These are phyloP conservation scores for Scelioninae gen. 2 DNA, from an alignment of 2,888 invertebrate genomes.

Conservation along the genomic window DNA sequence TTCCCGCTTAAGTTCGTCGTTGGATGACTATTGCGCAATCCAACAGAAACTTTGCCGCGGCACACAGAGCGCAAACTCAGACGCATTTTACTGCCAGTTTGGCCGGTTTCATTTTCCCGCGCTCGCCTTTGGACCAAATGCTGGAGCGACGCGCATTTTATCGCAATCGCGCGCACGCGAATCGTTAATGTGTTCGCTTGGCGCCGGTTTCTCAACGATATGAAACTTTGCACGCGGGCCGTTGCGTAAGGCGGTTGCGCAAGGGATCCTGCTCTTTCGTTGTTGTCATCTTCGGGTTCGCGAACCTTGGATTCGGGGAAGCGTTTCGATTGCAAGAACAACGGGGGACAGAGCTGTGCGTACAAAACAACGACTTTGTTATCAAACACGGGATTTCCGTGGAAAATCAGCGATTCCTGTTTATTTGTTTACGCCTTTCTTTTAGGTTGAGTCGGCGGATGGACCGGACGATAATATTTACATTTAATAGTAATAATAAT, in stretches of 20 bases:
- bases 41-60: slow-evolving; percentile 47
- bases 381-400: no score
- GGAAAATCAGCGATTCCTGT: no score
- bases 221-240: slow-evolving; percentile 16
- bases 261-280: no score
- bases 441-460: no score
- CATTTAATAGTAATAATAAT: no score
- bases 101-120: slow-evolving; percentile 45
- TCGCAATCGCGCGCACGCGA: slow-evolving; percentile 41
- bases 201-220: slow-evolving; percentile 40
- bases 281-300: no score
- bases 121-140: slow-evolving; percentile 42
- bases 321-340: no score
- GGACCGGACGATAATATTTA: no score
- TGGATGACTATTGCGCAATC: slow-evolving; percentile 39
- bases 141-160: slow-evolving; percentile 36
- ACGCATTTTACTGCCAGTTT: slow-evolving; percentile 40
- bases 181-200: slow-evolving; percentile 41
- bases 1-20: slow-evolving; percentile 43
- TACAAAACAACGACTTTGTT: no score
- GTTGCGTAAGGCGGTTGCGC: slow-evolving; percentile 29
- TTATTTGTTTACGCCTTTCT: no score
- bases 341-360: no score
- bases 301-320: no score
- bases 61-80: slow-evolving; percentile 39